Evolutionary conservation across 2,113 vertebrate genomes (phyloP).

Genomic region (Tachuris rubrigastra): DNA sequence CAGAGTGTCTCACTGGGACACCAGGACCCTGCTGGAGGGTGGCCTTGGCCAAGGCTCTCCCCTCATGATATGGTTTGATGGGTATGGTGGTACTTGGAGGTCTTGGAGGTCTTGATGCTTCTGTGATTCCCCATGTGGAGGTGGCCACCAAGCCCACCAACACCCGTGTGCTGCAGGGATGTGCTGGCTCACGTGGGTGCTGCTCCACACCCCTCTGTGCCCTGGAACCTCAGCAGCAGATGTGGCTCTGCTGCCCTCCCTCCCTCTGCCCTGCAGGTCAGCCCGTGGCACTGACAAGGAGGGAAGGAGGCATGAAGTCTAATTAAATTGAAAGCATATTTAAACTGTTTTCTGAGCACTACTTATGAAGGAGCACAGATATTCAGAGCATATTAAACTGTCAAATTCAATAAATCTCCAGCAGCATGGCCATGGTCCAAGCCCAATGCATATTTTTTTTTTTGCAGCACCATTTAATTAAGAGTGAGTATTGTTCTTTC

Average conservation of each 20-base stretch:
- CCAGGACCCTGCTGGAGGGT: fast-evolving
- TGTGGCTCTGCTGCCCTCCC: neutral
- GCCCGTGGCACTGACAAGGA: neutral
- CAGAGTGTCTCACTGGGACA: fast-evolving
- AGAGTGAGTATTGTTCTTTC: constrained; percentile 33
- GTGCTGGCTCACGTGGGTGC: fast-evolving
- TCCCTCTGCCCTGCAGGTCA: neutral
- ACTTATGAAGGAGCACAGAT: neutral
- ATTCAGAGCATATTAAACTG: constrained; percentile 49
- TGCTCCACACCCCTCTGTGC: neutral
- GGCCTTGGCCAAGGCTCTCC: neutral
- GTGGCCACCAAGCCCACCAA: neutral
- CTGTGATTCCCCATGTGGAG: neutral
- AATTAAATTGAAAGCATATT: constrained; percentile 48
- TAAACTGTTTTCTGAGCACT: constrained; percentile 50
- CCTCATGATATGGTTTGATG: neutral
- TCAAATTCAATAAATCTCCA: constrained; percentile 56
- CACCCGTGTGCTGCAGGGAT: fast-evolving
- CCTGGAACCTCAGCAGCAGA: neutral
- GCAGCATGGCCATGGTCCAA: constrained; percentile 8
- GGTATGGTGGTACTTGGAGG: neutral
- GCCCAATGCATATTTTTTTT: neutral
- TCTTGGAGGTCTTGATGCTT: neutral
- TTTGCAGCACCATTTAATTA: constrained; percentile 53
- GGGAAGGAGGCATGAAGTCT: neutral